Conservation (phyloP, 2,888 invertebrate species). For the Villa cingulata region DNA sequence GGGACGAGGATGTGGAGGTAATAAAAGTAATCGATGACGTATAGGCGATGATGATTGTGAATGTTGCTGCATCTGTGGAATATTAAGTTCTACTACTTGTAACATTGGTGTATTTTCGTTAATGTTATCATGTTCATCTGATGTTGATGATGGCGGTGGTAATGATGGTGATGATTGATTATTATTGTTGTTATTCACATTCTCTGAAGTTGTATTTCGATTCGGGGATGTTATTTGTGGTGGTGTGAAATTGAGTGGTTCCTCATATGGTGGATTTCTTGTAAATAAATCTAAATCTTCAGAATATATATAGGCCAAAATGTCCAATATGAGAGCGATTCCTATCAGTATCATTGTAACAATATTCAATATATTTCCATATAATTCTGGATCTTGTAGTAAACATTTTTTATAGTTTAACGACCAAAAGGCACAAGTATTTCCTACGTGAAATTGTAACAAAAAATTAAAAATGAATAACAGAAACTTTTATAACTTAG, state of each 20-base stretch:
- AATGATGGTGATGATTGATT: no score
- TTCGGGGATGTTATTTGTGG: no score
- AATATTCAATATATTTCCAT: conserved; percentile 39
- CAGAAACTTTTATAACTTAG: background rate
- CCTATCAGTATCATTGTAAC: conserved; percentile 35
- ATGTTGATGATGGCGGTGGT: no score
- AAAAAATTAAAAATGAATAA: background rate
- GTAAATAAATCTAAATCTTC: conserved; percentile 29
- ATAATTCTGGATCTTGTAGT: conserved; percentile 36
- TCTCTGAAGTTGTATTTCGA: no score
- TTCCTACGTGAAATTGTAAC: conserved; percentile 27
- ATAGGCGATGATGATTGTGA: no score
- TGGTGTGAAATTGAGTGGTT: background rate
- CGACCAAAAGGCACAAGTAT: conserved; percentile 39
- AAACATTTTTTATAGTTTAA: conserved; percentile 32
- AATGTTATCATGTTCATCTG: background rate
- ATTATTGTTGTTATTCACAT: no score
- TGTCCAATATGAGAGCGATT: conserved; percentile 35
- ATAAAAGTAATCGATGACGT: no score
- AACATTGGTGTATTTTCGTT: background rate
- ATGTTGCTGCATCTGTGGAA: no score
- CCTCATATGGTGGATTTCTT: background rate
- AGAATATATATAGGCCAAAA: conserved; percentile 36
- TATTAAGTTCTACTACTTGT: background rate
- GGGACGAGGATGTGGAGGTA: background rate